Conservation (phyloP, 2,888 invertebrate genomes). For the Heteromyza rotundicornis region DNA sequence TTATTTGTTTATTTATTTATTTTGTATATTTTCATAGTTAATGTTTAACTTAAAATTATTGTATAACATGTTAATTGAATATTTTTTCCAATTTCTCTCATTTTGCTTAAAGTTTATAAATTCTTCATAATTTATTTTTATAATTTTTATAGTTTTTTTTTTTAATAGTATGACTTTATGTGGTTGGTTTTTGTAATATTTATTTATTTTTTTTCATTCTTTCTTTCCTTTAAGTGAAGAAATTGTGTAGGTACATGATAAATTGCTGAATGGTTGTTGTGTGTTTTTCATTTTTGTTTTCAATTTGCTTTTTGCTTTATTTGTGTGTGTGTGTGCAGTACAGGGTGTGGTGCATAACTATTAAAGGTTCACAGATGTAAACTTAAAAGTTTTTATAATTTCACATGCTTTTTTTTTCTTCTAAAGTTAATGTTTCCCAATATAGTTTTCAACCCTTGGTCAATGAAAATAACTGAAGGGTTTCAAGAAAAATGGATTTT, state of each 20-base stretch:
- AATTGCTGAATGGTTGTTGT: constrained; percentile 19
- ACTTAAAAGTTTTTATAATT: no score
- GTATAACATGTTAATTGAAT: constrained; percentile 9
- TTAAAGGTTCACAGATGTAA: no score
- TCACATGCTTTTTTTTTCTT: no score
- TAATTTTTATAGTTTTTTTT: constrained; percentile 1
- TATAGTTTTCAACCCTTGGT: no score
- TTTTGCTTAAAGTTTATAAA: constrained; percentile 9
- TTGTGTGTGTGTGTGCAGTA: neutral
- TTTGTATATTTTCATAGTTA: constrained; percentile 12
- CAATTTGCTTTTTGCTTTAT: no score
- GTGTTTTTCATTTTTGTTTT: neutral
- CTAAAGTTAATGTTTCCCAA: no score
- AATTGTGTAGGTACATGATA: constrained; percentile 18
- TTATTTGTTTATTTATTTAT: constrained; percentile 40
- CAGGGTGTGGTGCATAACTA: constrained; percentile 10
- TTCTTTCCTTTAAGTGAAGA: constrained; percentile 1
- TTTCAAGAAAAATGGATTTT: no score
- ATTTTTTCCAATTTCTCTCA: neutral
- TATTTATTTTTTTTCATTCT: neutral
- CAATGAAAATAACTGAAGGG: no score
- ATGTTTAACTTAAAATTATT: constrained; percentile 10
- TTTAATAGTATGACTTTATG: constrained; percentile 1
- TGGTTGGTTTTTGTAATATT: neutral
- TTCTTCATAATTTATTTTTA: neutral